These are phyloP conservation scores for Mobula birostris DNA, from an alignment of 2,113 vertebrate species.

Conservation along the genomic window DNA sequence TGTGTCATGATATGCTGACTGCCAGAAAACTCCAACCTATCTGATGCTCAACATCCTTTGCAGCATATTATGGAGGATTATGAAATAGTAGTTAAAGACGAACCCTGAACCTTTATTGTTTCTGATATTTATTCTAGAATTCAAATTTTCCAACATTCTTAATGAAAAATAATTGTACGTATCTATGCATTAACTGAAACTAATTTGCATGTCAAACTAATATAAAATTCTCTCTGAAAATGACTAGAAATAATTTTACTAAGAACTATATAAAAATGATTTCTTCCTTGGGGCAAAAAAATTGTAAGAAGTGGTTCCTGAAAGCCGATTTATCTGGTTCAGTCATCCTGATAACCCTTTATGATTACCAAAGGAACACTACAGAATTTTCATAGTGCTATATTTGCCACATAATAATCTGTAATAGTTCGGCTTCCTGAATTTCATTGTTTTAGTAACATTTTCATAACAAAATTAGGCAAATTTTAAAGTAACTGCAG, in stretches of 20 bases:
- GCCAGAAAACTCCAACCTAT: neutral
- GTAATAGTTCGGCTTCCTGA: neutral
- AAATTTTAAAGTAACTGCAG: no score
- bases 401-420: neutral
- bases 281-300: neutral
- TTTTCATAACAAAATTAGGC: neutral
- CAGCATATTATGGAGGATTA: no score
- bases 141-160: neutral
- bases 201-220: neutral
- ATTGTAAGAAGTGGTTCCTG: neutral
- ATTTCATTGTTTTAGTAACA: neutral
- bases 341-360: neutral
- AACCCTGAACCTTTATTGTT: neutral
- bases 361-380: neutral
- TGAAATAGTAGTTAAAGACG: neutral
- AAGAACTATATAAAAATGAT: neutral
- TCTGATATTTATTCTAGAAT: neutral
- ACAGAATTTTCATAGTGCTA: neutral
- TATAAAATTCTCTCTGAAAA: neutral
- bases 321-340: neutral
- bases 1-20: neutral
- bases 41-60: neutral
- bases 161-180: neutral
- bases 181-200: neutral
- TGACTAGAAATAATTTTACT: neutral